A percentile compares a stretch with the other conserved stretches of the same genome.
phyloP scores from a whole-genome alignment of 2,797 vertebrate genomes.

The Leucoraja ocellata region DNA sequence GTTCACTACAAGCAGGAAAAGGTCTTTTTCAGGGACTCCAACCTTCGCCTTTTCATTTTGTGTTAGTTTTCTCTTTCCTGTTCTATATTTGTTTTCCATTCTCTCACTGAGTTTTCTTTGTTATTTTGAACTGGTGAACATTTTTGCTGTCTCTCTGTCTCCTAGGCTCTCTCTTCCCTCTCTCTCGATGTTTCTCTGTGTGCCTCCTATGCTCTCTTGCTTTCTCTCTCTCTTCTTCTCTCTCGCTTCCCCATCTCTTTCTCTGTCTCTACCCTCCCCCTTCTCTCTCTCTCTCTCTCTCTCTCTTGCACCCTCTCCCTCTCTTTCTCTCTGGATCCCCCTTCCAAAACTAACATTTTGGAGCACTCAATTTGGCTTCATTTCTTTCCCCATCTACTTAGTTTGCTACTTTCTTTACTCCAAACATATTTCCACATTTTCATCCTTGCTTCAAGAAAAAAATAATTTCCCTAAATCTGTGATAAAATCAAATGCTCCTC shows the following conservation, averaged over 20 bases:
- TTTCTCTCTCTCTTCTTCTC: not conserved
- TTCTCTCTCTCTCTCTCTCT: constrained; percentile 42
- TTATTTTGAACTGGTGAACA: not conserved
- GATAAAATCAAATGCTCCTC: not conserved
- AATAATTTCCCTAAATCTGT: not conserved
- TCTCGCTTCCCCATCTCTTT: constrained; percentile 30
- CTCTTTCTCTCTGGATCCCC: no score
- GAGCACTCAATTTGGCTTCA: no score
- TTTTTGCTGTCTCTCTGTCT: not conserved
- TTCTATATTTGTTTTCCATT: not conserved
- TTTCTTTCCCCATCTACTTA: no score
- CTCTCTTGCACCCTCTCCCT: not conserved
- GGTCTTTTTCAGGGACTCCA: not conserved
- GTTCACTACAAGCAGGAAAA: not conserved
- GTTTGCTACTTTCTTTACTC: no score
- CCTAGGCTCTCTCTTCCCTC: not conserved
- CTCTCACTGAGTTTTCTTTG: not conserved
- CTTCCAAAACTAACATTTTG: no score
- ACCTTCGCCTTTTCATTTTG: not conserved
- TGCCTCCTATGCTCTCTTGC: constrained; percentile 27
- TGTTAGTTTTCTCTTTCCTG: not conserved
- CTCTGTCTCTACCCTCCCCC: not conserved
- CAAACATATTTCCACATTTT: no score
- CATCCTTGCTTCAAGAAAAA: not conserved
- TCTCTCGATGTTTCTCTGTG: constrained; percentile 44